Conservation (phyloP, 1,140 invertebrate genomes). For the Bactericera cockerelli region DNA sequence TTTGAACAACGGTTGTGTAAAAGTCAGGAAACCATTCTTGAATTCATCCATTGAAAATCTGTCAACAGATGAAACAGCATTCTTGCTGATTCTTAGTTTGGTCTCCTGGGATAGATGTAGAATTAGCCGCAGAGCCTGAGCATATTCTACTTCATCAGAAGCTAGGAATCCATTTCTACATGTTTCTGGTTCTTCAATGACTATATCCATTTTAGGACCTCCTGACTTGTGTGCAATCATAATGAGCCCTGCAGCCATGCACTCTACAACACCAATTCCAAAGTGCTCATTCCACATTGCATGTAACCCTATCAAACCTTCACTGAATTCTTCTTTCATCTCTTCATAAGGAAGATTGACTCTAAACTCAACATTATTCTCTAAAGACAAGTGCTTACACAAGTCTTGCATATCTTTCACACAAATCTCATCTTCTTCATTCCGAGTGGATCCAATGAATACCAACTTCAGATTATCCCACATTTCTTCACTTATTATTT, state of each 20-base stretch:
- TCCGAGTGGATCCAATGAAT: conserved; percentile 80
- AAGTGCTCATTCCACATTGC: conserved; percentile 99
- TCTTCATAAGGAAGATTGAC: conserved; percentile 72
- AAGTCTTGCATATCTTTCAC: conserved; percentile 73
- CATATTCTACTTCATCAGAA: conserved; percentile 61
- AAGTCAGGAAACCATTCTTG: conserved; percentile 51
- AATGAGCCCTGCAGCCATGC: conserved; percentile 93
- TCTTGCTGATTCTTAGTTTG: conserved; percentile 12
- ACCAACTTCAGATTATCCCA: conserved; percentile 59
- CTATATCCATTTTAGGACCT: conserved; percentile 80
- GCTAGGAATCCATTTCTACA: conserved; percentile 71
- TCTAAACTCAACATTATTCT: conserved; percentile 76
- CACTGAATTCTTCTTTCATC: conserved; percentile 50
- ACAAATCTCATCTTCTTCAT: conserved; percentile 63
- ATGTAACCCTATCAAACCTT: conserved; percentile 67
- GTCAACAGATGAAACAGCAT: conserved; percentile 48
- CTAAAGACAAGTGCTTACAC: conserved; percentile 62
- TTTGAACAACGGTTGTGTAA: conserved; percentile 45
- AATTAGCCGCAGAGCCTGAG: conserved; percentile 40
- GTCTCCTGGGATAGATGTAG: conserved; percentile 13
- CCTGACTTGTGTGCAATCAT: conserved; percentile 89
- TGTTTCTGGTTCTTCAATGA: conserved; percentile 50
- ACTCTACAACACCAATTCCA: conserved; percentile 94
- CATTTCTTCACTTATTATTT: conserved; percentile 45
- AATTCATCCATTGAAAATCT: conserved; percentile 61